phyloP scores from a whole-genome alignment of 2,888 invertebrate genomes.

The Cheilosia soror region DNA sequence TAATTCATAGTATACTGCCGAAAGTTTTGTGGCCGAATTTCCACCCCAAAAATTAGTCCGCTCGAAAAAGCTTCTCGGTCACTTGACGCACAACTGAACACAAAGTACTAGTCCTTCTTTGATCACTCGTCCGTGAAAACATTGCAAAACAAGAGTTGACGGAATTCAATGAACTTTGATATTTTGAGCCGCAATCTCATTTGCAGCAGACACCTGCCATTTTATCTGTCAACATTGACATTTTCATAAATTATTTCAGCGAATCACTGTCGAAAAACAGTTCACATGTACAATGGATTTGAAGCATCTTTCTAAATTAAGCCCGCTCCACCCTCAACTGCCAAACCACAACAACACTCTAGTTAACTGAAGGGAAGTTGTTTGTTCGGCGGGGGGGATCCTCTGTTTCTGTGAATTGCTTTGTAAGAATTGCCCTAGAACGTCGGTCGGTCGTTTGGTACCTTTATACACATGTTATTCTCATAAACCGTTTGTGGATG shows the following conservation, averaged over 20 bases:
- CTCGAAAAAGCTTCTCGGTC: not conserved
- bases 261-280: conserved; percentile 1
- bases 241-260: not conserved
- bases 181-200: conserved; percentile 28
- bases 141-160: not conserved
- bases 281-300: not conserved
- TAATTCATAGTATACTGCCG: not conserved
- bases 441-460: conserved; percentile 36
- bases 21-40: not conserved
- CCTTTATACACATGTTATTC: conserved; percentile 12
- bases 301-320: too few species aligned
- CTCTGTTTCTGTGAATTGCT: conserved; percentile 18
- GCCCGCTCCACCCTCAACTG: too few species aligned
- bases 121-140: not conserved
- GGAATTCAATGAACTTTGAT: conserved; percentile 37
- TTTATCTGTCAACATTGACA: not conserved
- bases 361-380: conserved; percentile 40
- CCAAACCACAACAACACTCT: conserved; percentile 6
- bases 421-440: conserved; percentile 47
- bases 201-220: conserved; percentile 34
- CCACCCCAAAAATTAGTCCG: not conserved
- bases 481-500: conserved; percentile 17
- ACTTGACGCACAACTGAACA: conserved; percentile 10
- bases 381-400: not conserved
- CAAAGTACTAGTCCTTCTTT: not conserved